Percentiles rank a stretch among this genome's conserved stretches.
Evolutionary conservation across 2,797 vertebrate genomes (phyloP).

Genomic region (Pantherophis vulpinus): DNA sequence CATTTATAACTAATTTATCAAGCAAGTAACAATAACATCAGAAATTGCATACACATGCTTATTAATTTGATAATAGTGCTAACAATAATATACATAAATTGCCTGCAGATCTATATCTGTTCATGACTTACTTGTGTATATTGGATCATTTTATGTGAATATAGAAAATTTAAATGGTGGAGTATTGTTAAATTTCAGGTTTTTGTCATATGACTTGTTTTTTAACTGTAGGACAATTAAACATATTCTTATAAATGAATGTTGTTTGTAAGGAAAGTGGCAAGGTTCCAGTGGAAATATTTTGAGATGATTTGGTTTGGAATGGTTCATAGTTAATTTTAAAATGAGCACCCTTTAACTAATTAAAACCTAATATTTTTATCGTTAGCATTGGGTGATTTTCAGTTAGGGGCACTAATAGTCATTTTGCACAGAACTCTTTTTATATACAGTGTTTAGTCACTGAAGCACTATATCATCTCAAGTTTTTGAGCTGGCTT

Average conservation of each 20-base stretch:
- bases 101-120: slow-evolving; percentile 30
- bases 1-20: not conserved
- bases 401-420: not conserved
- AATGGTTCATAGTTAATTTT: slow-evolving; percentile 1
- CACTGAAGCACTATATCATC: not conserved
- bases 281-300: slow-evolving; percentile 24
- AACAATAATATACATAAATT: not conserved
- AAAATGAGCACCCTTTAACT: slow-evolving; percentile 6
- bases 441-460: not conserved
- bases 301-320: slow-evolving; percentile 27
- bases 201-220: slow-evolving; percentile 25
- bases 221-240: not conserved
- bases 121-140: slow-evolving; percentile 28
- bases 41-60: not conserved
- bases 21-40: not conserved
- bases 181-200: not conserved
- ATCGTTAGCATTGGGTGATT: not conserved
- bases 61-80: not conserved
- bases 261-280: slow-evolving; percentile 28
- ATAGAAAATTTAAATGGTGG: not conserved
- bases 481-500: not conserved
- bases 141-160: not conserved
- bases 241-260: slow-evolving; percentile 7
- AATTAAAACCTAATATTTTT: not conserved
- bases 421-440: not conserved